Conservation (phyloP, 2,113 vertebrate genomes). For the Lontra canadensis region DNA sequence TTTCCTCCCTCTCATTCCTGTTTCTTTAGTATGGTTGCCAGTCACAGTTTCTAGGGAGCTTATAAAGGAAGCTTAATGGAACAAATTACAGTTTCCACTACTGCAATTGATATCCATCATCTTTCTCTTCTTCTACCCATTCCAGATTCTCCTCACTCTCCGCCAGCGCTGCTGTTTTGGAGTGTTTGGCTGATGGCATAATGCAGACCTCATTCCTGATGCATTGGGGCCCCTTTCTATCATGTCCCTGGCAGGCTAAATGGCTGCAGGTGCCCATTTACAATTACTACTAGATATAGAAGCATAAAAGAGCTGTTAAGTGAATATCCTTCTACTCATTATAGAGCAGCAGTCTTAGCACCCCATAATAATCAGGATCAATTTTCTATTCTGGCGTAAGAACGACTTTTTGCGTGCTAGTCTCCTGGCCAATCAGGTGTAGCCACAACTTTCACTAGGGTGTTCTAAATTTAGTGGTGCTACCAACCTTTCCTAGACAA, state of each 20-base stretch:
- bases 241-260: neutral
- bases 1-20: neutral
- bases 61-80: neutral
- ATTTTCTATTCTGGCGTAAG: neutral
- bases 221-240: neutral
- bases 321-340: neutral
- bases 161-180: neutral
- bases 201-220: neutral
- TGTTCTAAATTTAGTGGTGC: neutral
- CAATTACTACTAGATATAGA: neutral
- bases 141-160: neutral
- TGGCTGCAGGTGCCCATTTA: neutral
- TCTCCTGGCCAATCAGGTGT: too few relatives aligned
- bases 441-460: neutral
- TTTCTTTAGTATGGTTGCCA: neutral
- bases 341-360: neutral
- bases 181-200: too few relatives aligned
- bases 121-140: neutral
- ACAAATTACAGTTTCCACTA: neutral
- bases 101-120: too few relatives aligned
- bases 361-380: neutral
- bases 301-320: neutral
- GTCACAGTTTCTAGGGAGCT: neutral
- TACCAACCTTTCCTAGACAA: neutral
- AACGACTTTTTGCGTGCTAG: neutral